phyloP scores from a whole-genome alignment of 53 echinoderm and acorn worm genomes.

The Astropecten irregularis region DNA sequence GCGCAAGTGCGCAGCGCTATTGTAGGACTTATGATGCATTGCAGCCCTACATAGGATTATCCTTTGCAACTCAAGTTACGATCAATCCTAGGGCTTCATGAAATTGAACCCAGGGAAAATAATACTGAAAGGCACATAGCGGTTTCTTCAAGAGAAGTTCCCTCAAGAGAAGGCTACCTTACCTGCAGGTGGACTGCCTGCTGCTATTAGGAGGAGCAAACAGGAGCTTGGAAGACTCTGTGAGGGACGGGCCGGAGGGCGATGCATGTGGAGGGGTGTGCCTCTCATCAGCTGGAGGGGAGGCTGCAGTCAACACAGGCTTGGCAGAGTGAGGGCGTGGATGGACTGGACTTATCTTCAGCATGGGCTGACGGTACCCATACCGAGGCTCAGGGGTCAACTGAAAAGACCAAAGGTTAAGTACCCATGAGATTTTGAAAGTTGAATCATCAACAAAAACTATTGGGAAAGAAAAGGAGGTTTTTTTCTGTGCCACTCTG shows the following conservation, averaged over 20 bases:
- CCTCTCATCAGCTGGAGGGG: constrained; percentile 7
- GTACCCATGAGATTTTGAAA: background rate
- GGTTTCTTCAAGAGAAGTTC: too few species aligned
- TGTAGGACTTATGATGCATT: too few species aligned
- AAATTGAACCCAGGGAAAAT: too few species aligned
- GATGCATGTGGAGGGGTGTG: constrained; percentile 21
- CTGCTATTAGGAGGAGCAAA: constrained; percentile 81
- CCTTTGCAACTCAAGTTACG: too few species aligned
- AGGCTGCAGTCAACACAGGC: background rate
- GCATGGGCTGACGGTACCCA: constrained; percentile 63
- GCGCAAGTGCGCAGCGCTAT: too few species aligned
- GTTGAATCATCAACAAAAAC: too few species aligned
- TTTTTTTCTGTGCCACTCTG: too few species aligned
- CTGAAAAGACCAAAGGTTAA: constrained; percentile 8
- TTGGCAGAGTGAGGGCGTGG: constrained; percentile 27
- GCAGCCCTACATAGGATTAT: too few species aligned
- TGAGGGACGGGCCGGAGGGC: background rate
- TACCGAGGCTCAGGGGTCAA: constrained; percentile 64
- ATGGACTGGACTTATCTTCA: constrained; percentile 24
- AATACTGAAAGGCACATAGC: too few species aligned
- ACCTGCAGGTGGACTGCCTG: constrained; percentile 73
- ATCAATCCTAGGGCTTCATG: too few species aligned
- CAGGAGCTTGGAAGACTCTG: constrained; percentile 29
- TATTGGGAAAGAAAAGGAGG: too few species aligned
- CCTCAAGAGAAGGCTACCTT: background rate